Evolutionary conservation across 2,113 vertebrate genomes (phyloP).

Genomic region (Girardinichthys multiradiatus): DNA sequence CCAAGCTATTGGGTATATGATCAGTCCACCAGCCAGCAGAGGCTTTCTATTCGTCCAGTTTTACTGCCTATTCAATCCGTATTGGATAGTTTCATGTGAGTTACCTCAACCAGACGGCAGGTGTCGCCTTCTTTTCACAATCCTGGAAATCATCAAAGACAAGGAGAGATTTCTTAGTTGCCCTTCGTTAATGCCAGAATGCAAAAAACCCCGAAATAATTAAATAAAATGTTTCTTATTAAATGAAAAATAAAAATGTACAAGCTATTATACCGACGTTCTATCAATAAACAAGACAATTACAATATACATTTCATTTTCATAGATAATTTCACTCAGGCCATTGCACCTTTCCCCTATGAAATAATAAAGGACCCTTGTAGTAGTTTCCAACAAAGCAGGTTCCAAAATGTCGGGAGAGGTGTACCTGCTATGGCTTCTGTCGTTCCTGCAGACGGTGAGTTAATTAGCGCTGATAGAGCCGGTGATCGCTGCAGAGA

Average conservation of each 20-base stretch:
- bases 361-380: slow-evolving; percentile 37
- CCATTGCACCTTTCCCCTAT: not conserved
- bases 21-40: slow-evolving; percentile 38
- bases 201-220: not conserved
- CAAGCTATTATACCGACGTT: not conserved
- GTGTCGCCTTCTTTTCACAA: slow-evolving; percentile 25
- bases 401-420: slow-evolving; percentile 82
- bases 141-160: not conserved
- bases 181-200: slow-evolving; percentile 12
- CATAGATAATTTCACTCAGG: slow-evolving; percentile 5
- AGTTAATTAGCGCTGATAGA: slow-evolving; percentile 32
- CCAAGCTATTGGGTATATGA: slow-evolving; percentile 62
- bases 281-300: rapidly evolving
- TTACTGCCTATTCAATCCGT: slow-evolving; percentile 43
- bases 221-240: rapidly evolving
- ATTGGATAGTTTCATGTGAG: slow-evolving; percentile 58
- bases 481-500: rapidly evolving
- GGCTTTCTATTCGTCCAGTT: slow-evolving; percentile 55
- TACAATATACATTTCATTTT: rapidly evolving
- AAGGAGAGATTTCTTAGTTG: slow-evolving; percentile 25
- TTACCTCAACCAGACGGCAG: slow-evolving; percentile 15
- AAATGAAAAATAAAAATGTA: not conserved
- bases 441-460: slow-evolving; percentile 86
- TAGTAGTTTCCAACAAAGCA: slow-evolving; percentile 39
- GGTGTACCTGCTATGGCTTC: slow-evolving; percentile 75